phyloP scores from a whole-genome alignment of 2,797 vertebrate species.

The Semotilus atromaculatus region DNA sequence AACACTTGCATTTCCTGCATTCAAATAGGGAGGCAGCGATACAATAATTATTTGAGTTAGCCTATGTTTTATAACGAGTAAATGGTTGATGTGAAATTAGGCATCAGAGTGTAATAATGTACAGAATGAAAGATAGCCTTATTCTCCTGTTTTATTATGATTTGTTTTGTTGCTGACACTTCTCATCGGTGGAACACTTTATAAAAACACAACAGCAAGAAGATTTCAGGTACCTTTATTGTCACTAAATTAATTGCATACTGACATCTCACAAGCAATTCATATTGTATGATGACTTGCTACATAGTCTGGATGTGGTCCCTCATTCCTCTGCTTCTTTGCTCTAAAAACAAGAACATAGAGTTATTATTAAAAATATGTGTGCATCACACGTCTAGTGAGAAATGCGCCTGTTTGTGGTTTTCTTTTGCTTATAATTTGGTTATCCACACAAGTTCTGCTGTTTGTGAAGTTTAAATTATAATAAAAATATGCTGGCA shows the following conservation, averaged over 20 bases:
- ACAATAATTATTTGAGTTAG: too few relatives aligned
- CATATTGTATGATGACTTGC: constrained; percentile 22
- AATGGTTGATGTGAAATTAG: background rate
- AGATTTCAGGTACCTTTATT: constrained; percentile 11
- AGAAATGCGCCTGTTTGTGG: background rate
- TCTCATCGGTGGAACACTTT: background rate
- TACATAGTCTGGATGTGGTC: background rate
- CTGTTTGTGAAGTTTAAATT: background rate
- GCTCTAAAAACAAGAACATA: constrained; percentile 14
- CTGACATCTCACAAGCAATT: background rate
- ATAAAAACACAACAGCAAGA: background rate
- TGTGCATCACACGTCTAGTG: background rate
- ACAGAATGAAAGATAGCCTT: background rate
- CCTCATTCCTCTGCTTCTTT: constrained; percentile 23
- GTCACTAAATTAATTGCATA: background rate
- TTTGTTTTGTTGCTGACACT: background rate
- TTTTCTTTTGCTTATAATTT: background rate
- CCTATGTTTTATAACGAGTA: too few relatives aligned
- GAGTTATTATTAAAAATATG: background rate
- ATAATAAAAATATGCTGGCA: background rate
- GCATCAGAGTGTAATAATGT: background rate
- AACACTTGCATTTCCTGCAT: too few relatives aligned
- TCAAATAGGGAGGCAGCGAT: too few relatives aligned
- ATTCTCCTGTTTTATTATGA: background rate
- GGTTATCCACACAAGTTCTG: background rate